Conservation (phyloP, 2,113 vertebrate species). For the Pelodiscus sinensis region DNA sequence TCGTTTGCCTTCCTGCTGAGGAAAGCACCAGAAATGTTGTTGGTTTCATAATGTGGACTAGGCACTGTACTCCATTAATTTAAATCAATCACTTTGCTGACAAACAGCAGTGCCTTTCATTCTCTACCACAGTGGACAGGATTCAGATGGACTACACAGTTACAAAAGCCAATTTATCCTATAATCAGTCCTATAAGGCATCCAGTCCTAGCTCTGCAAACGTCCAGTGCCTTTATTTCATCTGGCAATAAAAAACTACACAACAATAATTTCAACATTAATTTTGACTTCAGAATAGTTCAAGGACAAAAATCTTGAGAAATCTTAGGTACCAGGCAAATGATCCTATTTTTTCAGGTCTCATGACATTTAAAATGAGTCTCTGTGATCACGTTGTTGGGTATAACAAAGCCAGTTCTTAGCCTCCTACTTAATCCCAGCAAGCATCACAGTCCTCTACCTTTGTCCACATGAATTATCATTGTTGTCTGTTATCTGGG, state of each 20-base stretch:
- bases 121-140: too few species aligned
- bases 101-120: too few species aligned
- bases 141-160: neutral
- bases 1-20: neutral
- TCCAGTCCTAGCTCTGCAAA: neutral
- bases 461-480: neutral
- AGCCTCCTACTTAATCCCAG: neutral
- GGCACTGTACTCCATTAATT: neutral
- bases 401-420: neutral
- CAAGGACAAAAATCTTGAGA: neutral
- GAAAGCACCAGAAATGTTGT: neutral
- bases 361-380: neutral
- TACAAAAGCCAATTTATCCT: neutral
- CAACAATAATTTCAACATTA: neutral
- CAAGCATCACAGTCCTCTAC: neutral
- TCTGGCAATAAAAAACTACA: neutral
- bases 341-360: neutral
- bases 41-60: neutral
- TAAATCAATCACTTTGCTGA: neutral
- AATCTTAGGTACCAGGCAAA: neutral
- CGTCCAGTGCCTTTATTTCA: neutral
- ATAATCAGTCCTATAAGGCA: neutral
- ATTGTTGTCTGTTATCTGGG: neutral
- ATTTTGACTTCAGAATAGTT: neutral
- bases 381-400: neutral